A percentile compares a stretch with the other conserved stretches of the same genome.
These are phyloP conservation scores for Dugesia japonica DNA, from an alignment of 2,888 invertebrate genomes.

Conservation along the genomic window DNA sequence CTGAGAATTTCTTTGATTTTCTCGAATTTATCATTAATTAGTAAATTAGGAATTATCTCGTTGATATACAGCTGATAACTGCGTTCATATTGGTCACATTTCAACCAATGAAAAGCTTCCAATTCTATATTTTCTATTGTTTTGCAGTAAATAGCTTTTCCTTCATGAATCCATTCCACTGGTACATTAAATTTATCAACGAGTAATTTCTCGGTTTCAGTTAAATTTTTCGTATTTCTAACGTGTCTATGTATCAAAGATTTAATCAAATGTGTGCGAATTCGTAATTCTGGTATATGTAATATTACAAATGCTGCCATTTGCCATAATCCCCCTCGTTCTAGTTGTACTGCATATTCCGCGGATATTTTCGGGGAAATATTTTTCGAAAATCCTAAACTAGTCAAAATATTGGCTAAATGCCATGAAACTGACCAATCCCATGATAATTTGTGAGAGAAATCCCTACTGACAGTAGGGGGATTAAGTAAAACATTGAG, in stretches of 20 bases:
- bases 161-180: background rate
- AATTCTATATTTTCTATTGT: background rate
- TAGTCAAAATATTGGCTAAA: background rate
- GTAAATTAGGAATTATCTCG: background rate
- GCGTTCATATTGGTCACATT: background rate
- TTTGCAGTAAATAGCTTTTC: background rate
- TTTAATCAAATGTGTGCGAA: background rate
- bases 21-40: background rate
- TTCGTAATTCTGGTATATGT: background rate
- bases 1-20: background rate
- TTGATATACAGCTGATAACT: background rate
- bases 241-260: background rate
- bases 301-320: background rate
- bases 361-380: background rate
- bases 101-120: background rate
- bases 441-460: background rate
- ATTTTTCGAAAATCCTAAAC: background rate
- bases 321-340: background rate
- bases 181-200: background rate
- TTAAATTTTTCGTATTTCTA: background rate
- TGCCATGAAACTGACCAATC: background rate
- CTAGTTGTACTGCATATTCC: background rate
- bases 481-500: background rate
- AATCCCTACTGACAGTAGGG: background rate
- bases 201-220: background rate